phyloP scores from a whole-genome alignment of 1,140 invertebrate species.

The Babylonia areolata region DNA sequence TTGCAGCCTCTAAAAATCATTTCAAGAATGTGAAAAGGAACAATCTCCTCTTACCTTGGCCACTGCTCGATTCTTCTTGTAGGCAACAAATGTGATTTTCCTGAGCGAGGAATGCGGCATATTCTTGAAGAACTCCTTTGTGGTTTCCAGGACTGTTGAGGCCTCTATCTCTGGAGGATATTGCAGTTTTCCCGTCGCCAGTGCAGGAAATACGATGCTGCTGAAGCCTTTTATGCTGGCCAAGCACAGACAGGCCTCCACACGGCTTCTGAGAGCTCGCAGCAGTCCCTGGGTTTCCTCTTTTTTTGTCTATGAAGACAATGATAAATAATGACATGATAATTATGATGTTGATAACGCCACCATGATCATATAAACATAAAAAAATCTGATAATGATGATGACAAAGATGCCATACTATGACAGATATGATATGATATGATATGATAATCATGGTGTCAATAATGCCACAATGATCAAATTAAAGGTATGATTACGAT shows the following conservation, averaged over 20 bases:
- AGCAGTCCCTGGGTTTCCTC: background rate
- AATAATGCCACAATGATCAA: too few relatives aligned
- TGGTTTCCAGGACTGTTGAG: background rate
- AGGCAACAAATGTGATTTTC: background rate
- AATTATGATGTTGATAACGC: too few relatives aligned
- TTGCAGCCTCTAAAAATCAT: too few relatives aligned
- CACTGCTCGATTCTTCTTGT: background rate
- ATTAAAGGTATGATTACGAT: too few relatives aligned
- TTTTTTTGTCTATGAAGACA: too few relatives aligned
- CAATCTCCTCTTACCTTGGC: background rate
- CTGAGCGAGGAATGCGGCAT: constrained; percentile 1
- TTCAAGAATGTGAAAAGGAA: too few relatives aligned
- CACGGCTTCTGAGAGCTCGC: background rate
- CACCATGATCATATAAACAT: too few relatives aligned
- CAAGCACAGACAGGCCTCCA: constrained; percentile 1
- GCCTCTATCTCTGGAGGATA: background rate
- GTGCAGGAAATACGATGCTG: background rate
- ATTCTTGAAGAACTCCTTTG: background rate
- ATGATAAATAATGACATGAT: too few relatives aligned
- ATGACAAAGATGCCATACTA: too few relatives aligned
- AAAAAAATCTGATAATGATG: too few relatives aligned
- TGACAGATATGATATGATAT: too few relatives aligned
- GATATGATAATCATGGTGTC: too few relatives aligned
- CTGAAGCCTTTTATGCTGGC: constrained; percentile 2
- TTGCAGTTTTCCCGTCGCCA: background rate